These are phyloP conservation scores for Drosophila stalkeri DNA, from an alignment of 2,888 invertebrate genomes.

Conservation along the genomic window DNA sequence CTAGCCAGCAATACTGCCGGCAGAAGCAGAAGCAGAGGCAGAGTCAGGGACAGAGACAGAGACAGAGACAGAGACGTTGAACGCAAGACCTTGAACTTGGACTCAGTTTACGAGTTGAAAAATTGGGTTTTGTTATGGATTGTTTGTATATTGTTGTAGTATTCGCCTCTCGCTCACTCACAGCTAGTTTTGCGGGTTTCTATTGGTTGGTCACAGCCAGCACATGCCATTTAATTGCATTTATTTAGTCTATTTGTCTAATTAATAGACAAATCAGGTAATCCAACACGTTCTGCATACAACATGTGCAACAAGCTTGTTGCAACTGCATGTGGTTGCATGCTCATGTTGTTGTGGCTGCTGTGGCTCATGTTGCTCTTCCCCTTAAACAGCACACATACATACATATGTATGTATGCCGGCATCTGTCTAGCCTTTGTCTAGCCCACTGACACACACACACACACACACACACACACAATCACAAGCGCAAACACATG, in stretches of 20 bases:
- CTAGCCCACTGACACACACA: constrained; percentile 55
- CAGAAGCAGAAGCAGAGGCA: constrained; percentile 8
- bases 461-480: neutral
- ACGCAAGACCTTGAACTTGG: constrained; percentile 83
- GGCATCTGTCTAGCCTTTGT: constrained; percentile 69
- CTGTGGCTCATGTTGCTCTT: constrained; percentile 13
- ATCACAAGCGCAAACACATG: constrained; percentile 2
- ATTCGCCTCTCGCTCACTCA: neutral
- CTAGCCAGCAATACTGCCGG: constrained; percentile 37
- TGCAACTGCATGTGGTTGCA: constrained; percentile 13
- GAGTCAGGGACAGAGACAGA: constrained; percentile 11
- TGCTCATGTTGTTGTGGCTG: constrained; percentile 3
- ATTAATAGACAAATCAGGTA: constrained; percentile 45
- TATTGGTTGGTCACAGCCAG: neutral
- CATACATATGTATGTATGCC: neutral
- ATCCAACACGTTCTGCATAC: neutral
- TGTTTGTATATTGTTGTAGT: constrained; percentile 42
- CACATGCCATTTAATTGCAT: constrained; percentile 19
- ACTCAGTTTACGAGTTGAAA: constrained; percentile 77
- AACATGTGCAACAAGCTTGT: constrained; percentile 12
- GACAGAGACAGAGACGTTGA: constrained; percentile 61
- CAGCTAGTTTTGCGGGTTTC: constrained; percentile 6
- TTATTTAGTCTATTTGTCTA: constrained; percentile 47
- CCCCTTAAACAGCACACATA: constrained; percentile 6
- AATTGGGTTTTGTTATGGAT: constrained; percentile 75